Conservation (phyloP, 2,113 vertebrate species). For the Peromyscus californicus region DNA sequence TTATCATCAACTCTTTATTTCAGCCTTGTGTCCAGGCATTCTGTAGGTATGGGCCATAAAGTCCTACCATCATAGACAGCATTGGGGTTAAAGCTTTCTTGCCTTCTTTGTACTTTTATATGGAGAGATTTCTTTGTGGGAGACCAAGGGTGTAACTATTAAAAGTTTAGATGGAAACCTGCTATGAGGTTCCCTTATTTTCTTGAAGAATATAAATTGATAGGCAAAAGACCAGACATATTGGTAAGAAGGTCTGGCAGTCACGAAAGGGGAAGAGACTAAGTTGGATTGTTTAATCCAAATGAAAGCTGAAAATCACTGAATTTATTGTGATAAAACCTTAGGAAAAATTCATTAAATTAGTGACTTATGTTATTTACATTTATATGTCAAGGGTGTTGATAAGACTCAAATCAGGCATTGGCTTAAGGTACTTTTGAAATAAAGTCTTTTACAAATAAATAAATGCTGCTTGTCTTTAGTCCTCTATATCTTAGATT, state of each 20-base stretch:
- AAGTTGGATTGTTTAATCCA: background rate
- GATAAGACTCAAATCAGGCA: background rate
- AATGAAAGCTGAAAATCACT: background rate
- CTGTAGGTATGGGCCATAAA: background rate
- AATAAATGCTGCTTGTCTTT: background rate
- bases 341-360: background rate
- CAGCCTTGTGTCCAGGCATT: background rate
- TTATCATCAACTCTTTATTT: background rate
- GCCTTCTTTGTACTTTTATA: background rate
- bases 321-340: background rate
- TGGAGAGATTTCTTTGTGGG: background rate
- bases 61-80: background rate
- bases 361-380: slow-evolving; percentile 2
- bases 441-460: slow-evolving; percentile 47
- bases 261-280: background rate
- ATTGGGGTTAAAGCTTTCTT: background rate
- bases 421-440: slow-evolving; percentile 21
- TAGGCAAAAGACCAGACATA: background rate
- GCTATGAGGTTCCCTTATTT: background rate
- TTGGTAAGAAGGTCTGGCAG: background rate
- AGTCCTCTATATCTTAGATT: background rate
- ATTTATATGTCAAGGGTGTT: background rate
- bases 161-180: background rate
- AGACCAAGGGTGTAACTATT: background rate
- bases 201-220: slow-evolving; percentile 37